Conservation (phyloP, 2,113 vertebrate species). For the Zapornia atra region DNA sequence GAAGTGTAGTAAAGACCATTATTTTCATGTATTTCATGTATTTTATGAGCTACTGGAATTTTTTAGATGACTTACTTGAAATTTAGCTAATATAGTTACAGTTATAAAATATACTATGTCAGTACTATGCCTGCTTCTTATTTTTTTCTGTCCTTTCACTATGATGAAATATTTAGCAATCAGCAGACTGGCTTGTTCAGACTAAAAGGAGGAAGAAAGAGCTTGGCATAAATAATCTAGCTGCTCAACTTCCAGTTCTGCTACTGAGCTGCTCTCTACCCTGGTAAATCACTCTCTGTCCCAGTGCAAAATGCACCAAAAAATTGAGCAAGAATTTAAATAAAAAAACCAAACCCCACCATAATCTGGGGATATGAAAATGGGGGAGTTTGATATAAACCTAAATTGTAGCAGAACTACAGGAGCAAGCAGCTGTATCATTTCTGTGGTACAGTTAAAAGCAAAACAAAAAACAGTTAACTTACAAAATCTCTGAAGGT, state of each 20-base stretch:
- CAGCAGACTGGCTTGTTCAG: background rate
- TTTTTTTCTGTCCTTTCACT: background rate
- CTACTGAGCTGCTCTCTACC: background rate
- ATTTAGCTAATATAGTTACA: background rate
- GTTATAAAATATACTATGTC: background rate
- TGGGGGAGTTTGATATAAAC: background rate
- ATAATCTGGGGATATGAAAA: background rate
- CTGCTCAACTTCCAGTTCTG: background rate
- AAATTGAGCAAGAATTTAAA: background rate
- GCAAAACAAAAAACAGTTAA: background rate
- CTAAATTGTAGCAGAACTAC: background rate
- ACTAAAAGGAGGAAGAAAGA: background rate
- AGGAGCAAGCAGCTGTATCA: background rate
- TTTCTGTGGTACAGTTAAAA: background rate
- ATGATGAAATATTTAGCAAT: slow-evolving; percentile 48
- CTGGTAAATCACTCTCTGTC: background rate
- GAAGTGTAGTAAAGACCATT: background rate
- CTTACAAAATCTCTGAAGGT: background rate
- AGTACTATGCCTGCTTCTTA: background rate
- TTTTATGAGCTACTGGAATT: slow-evolving; percentile 63
- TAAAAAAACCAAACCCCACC: background rate
- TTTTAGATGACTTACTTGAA: slow-evolving; percentile 54
- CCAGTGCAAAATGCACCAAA: background rate
- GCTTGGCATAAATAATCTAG: background rate
- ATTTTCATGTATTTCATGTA: slow-evolving; percentile 28